A percentile compares a stretch with the other conserved stretches of the same genome.
Conservation (phyloP, 2,888 invertebrate genomes). For the Andrena bicolor region DNA sequence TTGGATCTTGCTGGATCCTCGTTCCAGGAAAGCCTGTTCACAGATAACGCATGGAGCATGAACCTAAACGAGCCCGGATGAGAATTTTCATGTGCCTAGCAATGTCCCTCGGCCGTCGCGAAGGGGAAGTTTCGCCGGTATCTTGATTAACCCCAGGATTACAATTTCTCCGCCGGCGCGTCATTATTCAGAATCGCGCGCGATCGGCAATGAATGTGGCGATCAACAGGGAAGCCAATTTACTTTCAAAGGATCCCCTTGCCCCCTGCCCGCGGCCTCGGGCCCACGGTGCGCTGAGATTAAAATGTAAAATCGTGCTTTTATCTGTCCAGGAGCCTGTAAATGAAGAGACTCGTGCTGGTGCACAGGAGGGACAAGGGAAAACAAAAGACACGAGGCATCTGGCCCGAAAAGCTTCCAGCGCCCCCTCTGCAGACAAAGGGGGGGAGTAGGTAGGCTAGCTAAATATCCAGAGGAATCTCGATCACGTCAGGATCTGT, state of each 20-base stretch:
- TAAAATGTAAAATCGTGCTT: conserved; percentile 55
- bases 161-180: conserved; percentile 11
- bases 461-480: conserved; percentile 10
- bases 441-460: not conserved
- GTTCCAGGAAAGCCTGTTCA: too few relatives aligned
- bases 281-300: conserved; percentile 18
- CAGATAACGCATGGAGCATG: not conserved
- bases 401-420: conserved; percentile 9
- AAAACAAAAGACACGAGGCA: not conserved
- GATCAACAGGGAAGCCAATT: conserved; percentile 55
- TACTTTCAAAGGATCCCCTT: conserved; percentile 32
- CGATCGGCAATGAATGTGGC: conserved; percentile 32
- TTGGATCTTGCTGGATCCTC: too few relatives aligned
- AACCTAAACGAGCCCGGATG: not conserved
- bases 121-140: not conserved
- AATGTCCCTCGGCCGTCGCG: not conserved
- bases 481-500: not conserved
- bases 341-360: conserved; percentile 14
- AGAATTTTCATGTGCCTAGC: not conserved
- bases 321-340: conserved; percentile 5
- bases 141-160: conserved; percentile 23
- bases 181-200: conserved; percentile 45
- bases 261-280: not conserved
- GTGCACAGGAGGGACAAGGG: not conserved
- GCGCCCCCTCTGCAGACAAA: not conserved